Evolutionary conservation across 2,888 invertebrate species (phyloP).

Genomic region (Sminthurides aquaticus): DNA sequence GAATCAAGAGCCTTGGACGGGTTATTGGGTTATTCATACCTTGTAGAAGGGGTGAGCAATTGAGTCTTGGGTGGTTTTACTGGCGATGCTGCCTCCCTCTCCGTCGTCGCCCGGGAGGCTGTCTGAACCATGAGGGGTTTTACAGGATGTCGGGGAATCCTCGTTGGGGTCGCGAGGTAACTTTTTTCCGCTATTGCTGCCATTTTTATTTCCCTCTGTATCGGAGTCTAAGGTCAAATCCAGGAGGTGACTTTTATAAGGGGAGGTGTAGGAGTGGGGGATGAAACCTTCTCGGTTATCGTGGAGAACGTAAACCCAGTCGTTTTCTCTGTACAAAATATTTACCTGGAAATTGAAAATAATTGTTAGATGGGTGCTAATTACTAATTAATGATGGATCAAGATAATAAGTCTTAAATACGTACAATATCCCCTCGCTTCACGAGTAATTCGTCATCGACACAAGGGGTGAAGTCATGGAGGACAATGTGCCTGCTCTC

Average conservation of each 20-base stretch:
- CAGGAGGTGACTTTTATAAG: constrained; percentile 67
- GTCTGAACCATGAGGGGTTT: constrained; percentile 15
- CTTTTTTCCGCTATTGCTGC: neutral
- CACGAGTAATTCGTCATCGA: constrained; percentile 72
- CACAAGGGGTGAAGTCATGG: constrained; percentile 90
- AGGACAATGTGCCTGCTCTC: constrained; percentile 87
- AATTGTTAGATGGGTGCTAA: too few species aligned
- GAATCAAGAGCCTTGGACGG: too few species aligned
- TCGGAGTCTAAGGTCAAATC: constrained; percentile 59
- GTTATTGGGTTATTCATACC: constrained; percentile 46
- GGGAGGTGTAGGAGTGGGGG: constrained; percentile 87
- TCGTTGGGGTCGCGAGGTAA: constrained; percentile 9
- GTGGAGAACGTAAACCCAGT: constrained; percentile 93
- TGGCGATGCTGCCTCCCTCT: constrained; percentile 16
- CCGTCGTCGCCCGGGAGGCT: constrained; percentile 19
- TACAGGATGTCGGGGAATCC: constrained; percentile 17
- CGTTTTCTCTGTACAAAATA: constrained; percentile 87
- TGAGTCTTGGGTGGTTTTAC: constrained; percentile 18
- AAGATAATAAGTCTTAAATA: constrained; percentile 1
- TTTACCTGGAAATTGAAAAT: constrained; percentile 56
- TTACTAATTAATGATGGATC: neutral
- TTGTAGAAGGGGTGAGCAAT: constrained; percentile 54
- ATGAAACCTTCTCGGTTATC: constrained; percentile 71
- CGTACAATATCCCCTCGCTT: constrained; percentile 58
- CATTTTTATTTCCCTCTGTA: constrained; percentile 18